These are phyloP conservation scores for Apteryx owenii DNA, from an alignment of 2,113 vertebrate genomes.

Conservation along the genomic window DNA sequence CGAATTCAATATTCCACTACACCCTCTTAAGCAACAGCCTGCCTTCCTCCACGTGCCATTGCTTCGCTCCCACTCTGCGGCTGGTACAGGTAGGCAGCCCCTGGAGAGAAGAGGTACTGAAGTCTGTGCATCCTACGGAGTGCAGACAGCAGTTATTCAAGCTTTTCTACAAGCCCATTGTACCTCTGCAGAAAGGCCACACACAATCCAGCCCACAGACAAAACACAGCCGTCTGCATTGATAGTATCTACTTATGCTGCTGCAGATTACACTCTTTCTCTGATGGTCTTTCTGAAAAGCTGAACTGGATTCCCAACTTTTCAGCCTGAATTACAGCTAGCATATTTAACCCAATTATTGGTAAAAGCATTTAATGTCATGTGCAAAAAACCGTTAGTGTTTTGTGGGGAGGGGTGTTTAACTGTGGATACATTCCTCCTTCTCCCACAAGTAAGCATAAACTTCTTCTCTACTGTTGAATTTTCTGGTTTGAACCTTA, in stretches of 20 bases:
- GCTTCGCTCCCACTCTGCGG: neutral
- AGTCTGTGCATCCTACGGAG: neutral
- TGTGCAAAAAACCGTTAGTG: neutral
- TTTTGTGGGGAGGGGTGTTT: neutral
- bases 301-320: neutral
- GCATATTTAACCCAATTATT: neutral
- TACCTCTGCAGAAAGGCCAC: neutral
- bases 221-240: neutral
- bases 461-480: neutral
- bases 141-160: neutral
- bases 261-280: neutral
- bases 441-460: neutral
- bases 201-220: neutral
- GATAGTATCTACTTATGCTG: neutral
- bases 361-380: neutral
- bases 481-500: neutral
- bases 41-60: neutral
- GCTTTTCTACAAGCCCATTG: neutral
- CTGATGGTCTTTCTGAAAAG: neutral
- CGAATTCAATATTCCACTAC: too few species aligned
- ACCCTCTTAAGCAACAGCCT: neutral
- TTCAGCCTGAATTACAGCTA: neutral
- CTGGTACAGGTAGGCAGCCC: neutral
- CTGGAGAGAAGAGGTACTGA: neutral
- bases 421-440: neutral